These are phyloP conservation scores for Drosophila bunnanda DNA, from an alignment of 2,888 invertebrate species.

Conservation along the genomic window DNA sequence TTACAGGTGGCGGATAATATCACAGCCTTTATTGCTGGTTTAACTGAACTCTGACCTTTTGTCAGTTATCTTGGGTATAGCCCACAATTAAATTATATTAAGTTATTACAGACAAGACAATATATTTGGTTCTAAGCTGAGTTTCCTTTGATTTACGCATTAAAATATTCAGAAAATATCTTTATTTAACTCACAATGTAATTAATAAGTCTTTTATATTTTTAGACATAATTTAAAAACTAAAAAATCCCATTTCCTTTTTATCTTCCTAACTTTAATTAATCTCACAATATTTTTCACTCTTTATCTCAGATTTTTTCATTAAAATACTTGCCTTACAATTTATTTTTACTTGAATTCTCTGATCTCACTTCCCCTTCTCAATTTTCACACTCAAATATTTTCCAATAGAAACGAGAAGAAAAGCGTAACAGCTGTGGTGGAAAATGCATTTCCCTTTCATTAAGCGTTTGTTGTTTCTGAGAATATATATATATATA, in stretches of 20 bases:
- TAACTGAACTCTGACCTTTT: conserved; percentile 4
- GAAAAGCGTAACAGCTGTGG: conserved; percentile 8
- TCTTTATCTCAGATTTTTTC: not conserved
- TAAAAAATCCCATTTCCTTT: not conserved
- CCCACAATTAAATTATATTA: not conserved
- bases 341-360: not conserved
- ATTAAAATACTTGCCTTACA: not conserved
- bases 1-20: conserved; percentile 36
- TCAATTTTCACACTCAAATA: conserved; percentile 22
- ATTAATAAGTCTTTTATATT: not conserved
- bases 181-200: not conserved
- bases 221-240: no score
- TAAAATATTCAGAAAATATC: not conserved
- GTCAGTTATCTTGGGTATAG: not conserved
- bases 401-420: not conserved
- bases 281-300: not conserved
- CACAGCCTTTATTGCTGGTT: conserved; percentile 16
- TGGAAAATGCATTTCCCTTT: conserved; percentile 31
- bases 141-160: not conserved
- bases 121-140: not conserved
- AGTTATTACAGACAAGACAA: not conserved
- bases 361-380: not conserved
- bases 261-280: not conserved
- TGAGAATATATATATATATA: conserved; percentile 13
- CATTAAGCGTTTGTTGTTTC: conserved; percentile 34